Evolutionary conservation across 2,797 vertebrate genomes (phyloP).

Genomic region (Trachops cirrhosus): DNA sequence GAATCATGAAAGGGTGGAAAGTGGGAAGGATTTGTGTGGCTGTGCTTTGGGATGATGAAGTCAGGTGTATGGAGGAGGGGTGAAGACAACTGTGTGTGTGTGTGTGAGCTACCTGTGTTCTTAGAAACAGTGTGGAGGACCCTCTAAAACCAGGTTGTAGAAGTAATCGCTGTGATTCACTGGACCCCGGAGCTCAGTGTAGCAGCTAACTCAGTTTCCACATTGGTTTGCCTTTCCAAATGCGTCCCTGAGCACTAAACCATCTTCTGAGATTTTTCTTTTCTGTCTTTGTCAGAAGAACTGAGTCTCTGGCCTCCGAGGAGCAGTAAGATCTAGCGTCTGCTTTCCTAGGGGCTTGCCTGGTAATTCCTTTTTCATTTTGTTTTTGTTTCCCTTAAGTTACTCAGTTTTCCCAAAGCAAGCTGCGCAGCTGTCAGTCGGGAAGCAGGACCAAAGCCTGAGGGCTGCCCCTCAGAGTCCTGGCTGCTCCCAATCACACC

Average conservation of each 20-base stretch:
- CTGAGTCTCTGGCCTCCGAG: not conserved
- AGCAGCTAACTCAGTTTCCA: not conserved
- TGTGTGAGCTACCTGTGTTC: not conserved
- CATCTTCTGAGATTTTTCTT: not conserved
- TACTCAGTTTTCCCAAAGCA: slow-evolving; percentile 61
- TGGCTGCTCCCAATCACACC: slow-evolving; percentile 60
- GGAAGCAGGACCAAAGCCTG: slow-evolving; percentile 64
- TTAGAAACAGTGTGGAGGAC: no score
- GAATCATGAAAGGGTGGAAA: not conserved
- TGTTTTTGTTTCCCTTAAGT: slow-evolving; percentile 59
- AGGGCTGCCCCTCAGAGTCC: slow-evolving; percentile 38
- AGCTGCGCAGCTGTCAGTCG: slow-evolving; percentile 64
- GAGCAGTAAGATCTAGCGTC: not conserved
- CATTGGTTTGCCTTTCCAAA: not conserved
- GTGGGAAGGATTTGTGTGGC: not conserved
- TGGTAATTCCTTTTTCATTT: slow-evolving; percentile 41
- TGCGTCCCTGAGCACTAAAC: not conserved
- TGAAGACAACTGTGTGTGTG: no score
- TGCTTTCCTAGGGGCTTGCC: not conserved
- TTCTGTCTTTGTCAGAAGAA: not conserved
- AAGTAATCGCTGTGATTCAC: not conserved
- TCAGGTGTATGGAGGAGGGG: not conserved
- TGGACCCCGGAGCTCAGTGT: not conserved
- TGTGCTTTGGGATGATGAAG: not conserved
- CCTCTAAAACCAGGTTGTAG: not conserved